Evolutionary conservation across 2,797 vertebrate species (phyloP), one percentile per base, ranked within the genome.

Genomic region (Yasuhikotakia modesta): DNA sequence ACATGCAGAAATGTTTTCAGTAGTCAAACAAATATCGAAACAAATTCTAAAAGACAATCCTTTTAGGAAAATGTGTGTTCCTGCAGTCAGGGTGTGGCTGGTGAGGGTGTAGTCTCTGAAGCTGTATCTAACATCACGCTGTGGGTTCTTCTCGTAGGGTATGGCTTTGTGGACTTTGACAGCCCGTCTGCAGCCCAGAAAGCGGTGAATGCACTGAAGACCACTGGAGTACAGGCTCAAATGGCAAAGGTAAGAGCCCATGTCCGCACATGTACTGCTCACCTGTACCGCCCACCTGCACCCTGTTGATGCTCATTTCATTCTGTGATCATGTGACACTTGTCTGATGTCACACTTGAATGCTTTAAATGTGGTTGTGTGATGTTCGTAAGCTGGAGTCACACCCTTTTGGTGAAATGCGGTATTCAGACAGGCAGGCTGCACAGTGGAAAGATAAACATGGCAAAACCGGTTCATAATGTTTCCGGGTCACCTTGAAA

Each of bases 91-190:
- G 22, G 55, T 58, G 90, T 35, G 27, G 17, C 27, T 35, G n/a
- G 0, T 10, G 58, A 17, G 27, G 5, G 5, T 50, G 70, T 19
- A 16, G 7, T 70, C 5, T 70, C 22, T 57, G 4, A 57, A 24
- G 32, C 12, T 22, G 43, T 63, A 72, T 60, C 52, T 83, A 71
- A 90, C 45, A 75, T 12, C 43, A 1, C 53, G 35, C 64, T 73
- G 7, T 50, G 27, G 32, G 45, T 90, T 88, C 88, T 7, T 30
- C 45, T 80, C 2, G 57, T 91, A 99, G 98, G 98, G 88, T 99
- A 99, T 3, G 98, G 98, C 83, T 99, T 99, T 91, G 98, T 99
- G 86, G 98, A 99, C 90, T 99, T 99, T 79, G 98, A 99, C 91
- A 97, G 95, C 89, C 97, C 97, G 0, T 92, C 95, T 50, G 96